Percentiles rank a stretch among this genome's conserved stretches.
Evolutionary conservation across 2,113 vertebrate genomes (phyloP).

Genomic region (Oceanodroma tethys): DNA sequence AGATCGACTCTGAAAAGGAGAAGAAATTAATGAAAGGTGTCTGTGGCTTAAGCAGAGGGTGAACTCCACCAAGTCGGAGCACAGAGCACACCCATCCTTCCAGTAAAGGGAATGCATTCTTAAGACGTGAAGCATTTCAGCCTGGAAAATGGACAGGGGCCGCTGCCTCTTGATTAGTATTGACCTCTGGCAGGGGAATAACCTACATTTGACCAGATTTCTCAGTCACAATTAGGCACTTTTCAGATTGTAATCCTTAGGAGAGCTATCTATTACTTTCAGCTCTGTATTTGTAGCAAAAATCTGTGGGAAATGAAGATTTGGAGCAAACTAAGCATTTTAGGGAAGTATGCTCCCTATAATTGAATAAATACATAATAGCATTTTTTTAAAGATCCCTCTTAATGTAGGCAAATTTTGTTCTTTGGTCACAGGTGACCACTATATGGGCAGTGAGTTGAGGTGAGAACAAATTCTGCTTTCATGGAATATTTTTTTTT

Average conservation of each 20-base stretch:
- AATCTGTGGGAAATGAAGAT: background rate
- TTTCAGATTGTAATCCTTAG: background rate
- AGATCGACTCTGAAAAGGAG: background rate
- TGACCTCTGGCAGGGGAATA: background rate
- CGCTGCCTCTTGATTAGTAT: background rate
- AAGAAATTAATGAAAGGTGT: background rate
- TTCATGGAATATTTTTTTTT: background rate
- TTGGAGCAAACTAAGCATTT: background rate
- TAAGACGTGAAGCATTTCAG: constrained; percentile 11
- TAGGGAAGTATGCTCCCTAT: background rate
- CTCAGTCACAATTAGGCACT: background rate
- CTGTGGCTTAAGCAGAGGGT: background rate
- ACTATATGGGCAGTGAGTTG: background rate
- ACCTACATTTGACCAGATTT: background rate
- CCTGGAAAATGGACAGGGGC: background rate
- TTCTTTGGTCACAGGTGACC: background rate
- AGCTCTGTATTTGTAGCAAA: background rate
- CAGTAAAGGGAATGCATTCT: background rate
- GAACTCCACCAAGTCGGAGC: background rate
- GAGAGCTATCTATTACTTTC: background rate
- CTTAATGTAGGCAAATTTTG: background rate
- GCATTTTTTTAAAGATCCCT: background rate
- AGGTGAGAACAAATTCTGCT: background rate
- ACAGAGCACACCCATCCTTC: background rate
- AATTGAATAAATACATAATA: background rate